A percentile compares a stretch with the other conserved stretches of the same genome.
Conservation (phyloP, 2,797 vertebrate species). For the Fundulus diaphanus region DNA sequence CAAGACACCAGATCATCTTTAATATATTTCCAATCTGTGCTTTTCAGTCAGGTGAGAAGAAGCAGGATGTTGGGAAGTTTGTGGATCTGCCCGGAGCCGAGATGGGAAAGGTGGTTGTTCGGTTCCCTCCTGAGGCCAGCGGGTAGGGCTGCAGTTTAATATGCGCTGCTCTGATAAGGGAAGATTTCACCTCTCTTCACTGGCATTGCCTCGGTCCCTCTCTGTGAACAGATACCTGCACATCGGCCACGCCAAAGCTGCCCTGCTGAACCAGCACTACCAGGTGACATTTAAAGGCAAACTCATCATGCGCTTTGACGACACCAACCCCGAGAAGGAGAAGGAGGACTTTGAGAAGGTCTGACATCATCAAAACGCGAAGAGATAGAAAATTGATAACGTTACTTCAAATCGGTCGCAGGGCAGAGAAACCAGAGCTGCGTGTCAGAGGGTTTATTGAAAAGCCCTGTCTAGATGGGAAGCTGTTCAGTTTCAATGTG, state of each 20-base stretch:
- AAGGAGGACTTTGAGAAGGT: conserved; percentile 99
- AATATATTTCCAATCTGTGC: conserved; percentile 10
- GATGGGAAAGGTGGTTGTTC: conserved; percentile 96
- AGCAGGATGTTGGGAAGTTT: conserved; percentile 94
- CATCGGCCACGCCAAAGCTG: conserved; percentile 98
- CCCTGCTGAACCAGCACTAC: conserved; percentile 98
- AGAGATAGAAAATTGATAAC: not conserved
- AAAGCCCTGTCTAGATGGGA: too few species aligned
- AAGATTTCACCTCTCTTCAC: not conserved
- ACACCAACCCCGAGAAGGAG: conserved; percentile 99
- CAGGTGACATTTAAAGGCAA: conserved; percentile 97
- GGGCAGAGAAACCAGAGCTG: not conserved
- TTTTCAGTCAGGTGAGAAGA: conserved; percentile 88
- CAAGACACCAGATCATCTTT: not conserved
- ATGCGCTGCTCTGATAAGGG: not conserved
- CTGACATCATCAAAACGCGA: conserved; percentile 6
- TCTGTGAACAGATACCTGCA: conserved; percentile 88
- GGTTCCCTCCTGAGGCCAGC: conserved; percentile 98
- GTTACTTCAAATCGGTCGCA: not conserved
- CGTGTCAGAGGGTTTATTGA: not conserved
- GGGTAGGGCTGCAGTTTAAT: conserved; percentile 85
- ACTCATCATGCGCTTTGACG: conserved; percentile 99
- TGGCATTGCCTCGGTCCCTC: not conserved
- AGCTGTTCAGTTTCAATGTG: too few species aligned
- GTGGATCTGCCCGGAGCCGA: conserved; percentile 97